phyloP scores from a whole-genome alignment of 2,797 vertebrate species.

The Poeciliopsis gracilis region DNA sequence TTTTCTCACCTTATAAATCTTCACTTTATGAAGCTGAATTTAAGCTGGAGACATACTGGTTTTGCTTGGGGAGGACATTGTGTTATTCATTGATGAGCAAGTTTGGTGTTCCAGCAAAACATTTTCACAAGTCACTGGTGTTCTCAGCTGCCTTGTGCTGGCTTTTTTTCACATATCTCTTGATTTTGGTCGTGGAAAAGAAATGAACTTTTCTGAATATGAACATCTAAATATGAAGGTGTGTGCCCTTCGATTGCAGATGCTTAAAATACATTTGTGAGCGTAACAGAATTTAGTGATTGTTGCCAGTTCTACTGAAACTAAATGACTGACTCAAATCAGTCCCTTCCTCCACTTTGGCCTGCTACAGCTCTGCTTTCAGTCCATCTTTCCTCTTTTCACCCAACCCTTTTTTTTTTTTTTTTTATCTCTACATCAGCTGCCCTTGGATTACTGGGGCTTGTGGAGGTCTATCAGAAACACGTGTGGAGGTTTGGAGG shows the following conservation, averaged over 20 bases:
- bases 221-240: background rate
- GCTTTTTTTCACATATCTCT: background rate
- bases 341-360: constrained; percentile 62
- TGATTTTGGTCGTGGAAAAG: background rate
- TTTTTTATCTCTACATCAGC: constrained; percentile 67
- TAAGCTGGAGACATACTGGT: background rate
- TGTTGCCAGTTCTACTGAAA: constrained; percentile 51
- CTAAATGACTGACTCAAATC: constrained; percentile 57
- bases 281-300: constrained; percentile 8
- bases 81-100: background rate
- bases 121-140: background rate
- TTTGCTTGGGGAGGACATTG: background rate
- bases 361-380: constrained; percentile 49
- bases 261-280: background rate
- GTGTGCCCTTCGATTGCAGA: background rate
- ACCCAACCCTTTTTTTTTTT: constrained; percentile 49
- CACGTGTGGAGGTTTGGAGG: constrained; percentile 83
- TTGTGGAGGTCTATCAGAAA: constrained; percentile 86
- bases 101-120: background rate
- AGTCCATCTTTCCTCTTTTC: constrained; percentile 47
- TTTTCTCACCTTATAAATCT: background rate
- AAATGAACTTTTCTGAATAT: background rate
- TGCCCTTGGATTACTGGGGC: constrained; percentile 81
- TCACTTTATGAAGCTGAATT: background rate
- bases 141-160: background rate